Conservation (phyloP, 2,797 vertebrate genomes). For the Bufotes viridis region DNA sequence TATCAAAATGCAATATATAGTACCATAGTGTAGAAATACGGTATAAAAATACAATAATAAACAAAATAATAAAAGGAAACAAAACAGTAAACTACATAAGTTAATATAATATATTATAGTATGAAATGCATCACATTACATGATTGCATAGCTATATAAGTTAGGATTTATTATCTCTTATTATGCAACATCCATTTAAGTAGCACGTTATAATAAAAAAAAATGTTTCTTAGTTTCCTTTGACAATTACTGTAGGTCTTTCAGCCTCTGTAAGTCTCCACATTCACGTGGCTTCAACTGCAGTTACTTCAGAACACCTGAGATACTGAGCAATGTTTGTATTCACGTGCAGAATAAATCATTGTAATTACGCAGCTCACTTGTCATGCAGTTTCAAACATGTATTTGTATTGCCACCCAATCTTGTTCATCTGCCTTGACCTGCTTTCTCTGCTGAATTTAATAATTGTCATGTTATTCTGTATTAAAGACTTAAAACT, state of each 20-base stretch:
- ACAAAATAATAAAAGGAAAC: neutral
- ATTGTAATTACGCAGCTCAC: slow-evolving; percentile 20
- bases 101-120: neutral
- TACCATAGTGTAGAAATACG: neutral
- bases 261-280: neutral
- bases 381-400: neutral
- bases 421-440: neutral
- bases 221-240: neutral
- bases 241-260: neutral
- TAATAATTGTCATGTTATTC: neutral
- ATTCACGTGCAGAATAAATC: slow-evolving; percentile 41
- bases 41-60: neutral
- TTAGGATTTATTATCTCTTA: neutral
- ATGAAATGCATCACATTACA: no score
- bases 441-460: neutral
- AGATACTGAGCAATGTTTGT: slow-evolving; percentile 3
- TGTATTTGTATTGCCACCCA: slow-evolving; percentile 14
- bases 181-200: neutral
- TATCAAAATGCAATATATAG: neutral
- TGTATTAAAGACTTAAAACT: neutral
- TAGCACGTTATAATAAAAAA: neutral
- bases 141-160: neutral
- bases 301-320: neutral
- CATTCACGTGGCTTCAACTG: slow-evolving; percentile 12
- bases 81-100: neutral